Evolutionary conservation across 2,888 invertebrate genomes (phyloP).

Genomic region (Trachelus tabidus): DNA sequence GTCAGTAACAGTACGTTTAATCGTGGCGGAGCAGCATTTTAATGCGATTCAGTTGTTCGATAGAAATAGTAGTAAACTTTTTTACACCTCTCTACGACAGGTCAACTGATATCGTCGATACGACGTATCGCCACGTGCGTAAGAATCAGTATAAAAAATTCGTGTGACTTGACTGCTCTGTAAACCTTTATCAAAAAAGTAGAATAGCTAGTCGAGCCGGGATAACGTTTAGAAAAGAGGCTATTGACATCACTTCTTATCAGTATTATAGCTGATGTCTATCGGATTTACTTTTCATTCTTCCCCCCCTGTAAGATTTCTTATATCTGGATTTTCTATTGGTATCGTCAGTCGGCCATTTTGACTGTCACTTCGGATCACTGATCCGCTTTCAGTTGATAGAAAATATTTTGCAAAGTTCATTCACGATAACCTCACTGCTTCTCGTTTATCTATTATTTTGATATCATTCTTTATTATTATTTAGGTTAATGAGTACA

Average conservation of each 20-base stretch:
- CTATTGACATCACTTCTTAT: not conserved
- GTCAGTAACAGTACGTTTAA: not conserved
- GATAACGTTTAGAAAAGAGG: not conserved
- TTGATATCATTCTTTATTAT: not conserved
- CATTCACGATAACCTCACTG: constrained; percentile 6
- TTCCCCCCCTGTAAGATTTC: not conserved
- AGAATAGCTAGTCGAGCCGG: not conserved
- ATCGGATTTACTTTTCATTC: not conserved
- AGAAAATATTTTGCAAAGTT: not conserved
- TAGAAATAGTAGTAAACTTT: not conserved
- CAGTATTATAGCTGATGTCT: not conserved
- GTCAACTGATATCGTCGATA: not conserved
- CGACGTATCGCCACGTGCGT: not conserved
- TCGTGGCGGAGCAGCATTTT: too few relatives aligned
- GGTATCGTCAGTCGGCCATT: not conserved
- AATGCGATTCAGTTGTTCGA: not conserved
- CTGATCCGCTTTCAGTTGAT: not conserved
- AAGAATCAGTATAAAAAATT: not conserved
- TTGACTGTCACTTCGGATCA: not conserved
- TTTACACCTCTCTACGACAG: not conserved
- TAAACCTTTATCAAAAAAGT: not conserved
- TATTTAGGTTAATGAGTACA: not conserved
- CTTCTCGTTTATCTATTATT: constrained; percentile 19
- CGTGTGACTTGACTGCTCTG: not conserved
- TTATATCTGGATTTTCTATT: not conserved